Percentiles rank a stretch among this genome's conserved stretches.
Conservation (phyloP, 2,797 vertebrate species). For the Miichthys miiuy region DNA sequence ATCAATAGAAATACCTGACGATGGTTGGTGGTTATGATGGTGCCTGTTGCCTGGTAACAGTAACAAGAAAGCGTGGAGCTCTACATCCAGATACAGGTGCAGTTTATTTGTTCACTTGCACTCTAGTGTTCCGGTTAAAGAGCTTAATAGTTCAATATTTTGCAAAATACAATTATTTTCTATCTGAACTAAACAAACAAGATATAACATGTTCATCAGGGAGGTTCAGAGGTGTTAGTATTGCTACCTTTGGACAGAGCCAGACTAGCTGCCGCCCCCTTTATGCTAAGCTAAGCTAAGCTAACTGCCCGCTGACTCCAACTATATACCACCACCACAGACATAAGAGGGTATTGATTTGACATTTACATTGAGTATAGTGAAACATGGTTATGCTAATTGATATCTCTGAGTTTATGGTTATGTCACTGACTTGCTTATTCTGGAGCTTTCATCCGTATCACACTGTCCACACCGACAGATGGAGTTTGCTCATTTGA, state of each 20-base stretch:
- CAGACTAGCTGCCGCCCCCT: neutral
- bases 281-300: conserved; percentile 1
- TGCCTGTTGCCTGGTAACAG: neutral
- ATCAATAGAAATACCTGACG: too few species aligned
- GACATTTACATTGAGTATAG: conserved; percentile 16
- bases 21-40: conserved; percentile 5
- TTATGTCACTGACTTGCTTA: neutral
- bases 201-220: neutral
- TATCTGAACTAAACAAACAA: neutral
- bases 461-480: conserved; percentile 24
- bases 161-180: neutral
- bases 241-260: conserved; percentile 2
- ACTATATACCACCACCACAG: neutral
- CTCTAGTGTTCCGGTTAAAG: neutral
- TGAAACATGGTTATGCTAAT: conserved; percentile 7
- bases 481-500: conserved; percentile 33
- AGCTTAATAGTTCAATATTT: neutral
- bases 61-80: neutral
- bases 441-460: neutral
- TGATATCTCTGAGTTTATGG: neutral
- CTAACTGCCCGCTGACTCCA: neutral
- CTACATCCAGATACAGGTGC: neutral
- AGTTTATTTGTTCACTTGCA: neutral
- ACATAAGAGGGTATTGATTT: conserved; percentile 11
- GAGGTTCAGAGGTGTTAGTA: neutral